A percentile compares a stretch with the other conserved stretches of the same genome.
phyloP scores from a whole-genome alignment of 2,113 vertebrate species.

The Grammatotria lemairii region DNA sequence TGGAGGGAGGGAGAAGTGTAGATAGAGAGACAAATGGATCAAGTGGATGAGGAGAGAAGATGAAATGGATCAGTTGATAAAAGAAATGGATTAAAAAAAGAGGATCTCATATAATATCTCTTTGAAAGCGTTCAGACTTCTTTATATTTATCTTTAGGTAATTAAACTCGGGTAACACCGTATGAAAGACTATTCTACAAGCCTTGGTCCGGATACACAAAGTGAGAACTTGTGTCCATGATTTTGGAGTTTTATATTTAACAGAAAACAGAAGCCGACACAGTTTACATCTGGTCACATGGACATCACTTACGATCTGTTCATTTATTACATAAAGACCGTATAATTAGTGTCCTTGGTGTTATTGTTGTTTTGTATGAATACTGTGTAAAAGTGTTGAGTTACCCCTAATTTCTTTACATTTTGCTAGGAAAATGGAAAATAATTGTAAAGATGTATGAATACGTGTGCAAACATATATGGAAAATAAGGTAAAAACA shows the following conservation, averaged over 20 bases:
- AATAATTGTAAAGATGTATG: not conserved
- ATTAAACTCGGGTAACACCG: not conserved
- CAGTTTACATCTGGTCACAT: not conserved
- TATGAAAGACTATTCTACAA: not conserved
- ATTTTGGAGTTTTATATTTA: not conserved
- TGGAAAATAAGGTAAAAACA: not conserved
- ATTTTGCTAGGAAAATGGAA: not conserved
- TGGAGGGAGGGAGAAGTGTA: not conserved
- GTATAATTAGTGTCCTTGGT: not conserved
- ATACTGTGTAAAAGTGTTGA: not conserved
- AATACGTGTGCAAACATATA: not conserved
- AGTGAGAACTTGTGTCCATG: not conserved
- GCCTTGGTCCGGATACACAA: not conserved
- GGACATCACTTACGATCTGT: not conserved
- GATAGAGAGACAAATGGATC: not conserved
- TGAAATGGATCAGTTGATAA: not conserved
- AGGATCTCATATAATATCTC: not conserved
- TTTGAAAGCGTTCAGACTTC: not conserved
- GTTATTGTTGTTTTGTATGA: not conserved
- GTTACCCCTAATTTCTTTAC: not conserved
- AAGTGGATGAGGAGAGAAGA: not conserved
- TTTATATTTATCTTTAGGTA: not conserved
- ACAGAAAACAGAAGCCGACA: not conserved
- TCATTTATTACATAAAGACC: slow-evolving; percentile 1
- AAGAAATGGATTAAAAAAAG: not conserved